Percentiles rank a stretch among this genome's conserved stretches.
These are phyloP conservation scores for Urosaurus nigricauda DNA, from an alignment of 2,797 vertebrate genomes.

Conservation along the genomic window DNA sequence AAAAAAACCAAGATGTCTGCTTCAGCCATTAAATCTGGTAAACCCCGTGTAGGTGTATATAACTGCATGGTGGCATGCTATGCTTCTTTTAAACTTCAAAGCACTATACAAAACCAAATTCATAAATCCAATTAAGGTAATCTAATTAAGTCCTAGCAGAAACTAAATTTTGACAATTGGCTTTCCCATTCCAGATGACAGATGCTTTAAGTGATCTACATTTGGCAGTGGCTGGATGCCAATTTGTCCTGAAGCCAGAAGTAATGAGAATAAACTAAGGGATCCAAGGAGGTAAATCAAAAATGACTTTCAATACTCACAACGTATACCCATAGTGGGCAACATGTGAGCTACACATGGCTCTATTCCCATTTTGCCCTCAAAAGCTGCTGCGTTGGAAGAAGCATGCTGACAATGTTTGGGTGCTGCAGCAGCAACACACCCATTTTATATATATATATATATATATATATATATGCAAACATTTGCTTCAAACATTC, in stretches of 20 bases:
- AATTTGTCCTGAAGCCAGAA: constrained; percentile 38
- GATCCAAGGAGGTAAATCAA: constrained; percentile 27
- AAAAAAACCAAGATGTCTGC: neutral
- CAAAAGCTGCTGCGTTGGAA: too few species aligned
- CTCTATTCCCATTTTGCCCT: neutral
- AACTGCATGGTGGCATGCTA: neutral
- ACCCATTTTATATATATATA: too few species aligned
- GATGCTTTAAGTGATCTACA: constrained; percentile 30
- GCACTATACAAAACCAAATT: constrained; percentile 2
- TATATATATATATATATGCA: too few species aligned
- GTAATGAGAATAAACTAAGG: constrained; percentile 9
- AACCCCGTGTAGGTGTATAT: neutral
- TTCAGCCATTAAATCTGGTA: neutral
- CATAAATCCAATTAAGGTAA: constrained; percentile 22
- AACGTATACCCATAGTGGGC: neutral
- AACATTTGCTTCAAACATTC: too few species aligned
- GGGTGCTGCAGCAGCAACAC: too few species aligned
- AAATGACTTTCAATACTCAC: neutral
- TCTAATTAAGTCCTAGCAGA: constrained; percentile 8
- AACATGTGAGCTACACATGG: neutral
- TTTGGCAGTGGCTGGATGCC: neutral
- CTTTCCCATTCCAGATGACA: constrained; percentile 28
- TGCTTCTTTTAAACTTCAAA: constrained; percentile 43
- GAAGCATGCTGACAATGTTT: too few species aligned
- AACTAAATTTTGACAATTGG: constrained; percentile 26